A percentile compares a stretch with the other conserved stretches of the same genome.
Conservation (phyloP, 2,888 invertebrate species). For the Sylvicola cinctus region DNA sequence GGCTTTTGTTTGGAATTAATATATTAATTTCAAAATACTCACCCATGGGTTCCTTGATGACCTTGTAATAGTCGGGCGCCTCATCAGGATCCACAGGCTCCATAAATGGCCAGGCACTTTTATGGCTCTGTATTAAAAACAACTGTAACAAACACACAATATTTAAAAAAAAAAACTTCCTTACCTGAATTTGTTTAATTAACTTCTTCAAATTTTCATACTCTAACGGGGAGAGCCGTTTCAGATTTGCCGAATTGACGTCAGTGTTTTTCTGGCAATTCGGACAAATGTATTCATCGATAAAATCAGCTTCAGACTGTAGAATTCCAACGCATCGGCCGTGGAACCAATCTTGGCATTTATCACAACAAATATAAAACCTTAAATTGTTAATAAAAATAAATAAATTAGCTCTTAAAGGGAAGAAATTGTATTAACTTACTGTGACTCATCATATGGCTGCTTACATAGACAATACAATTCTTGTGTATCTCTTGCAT, state of each 20-base stretch:
- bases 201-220: slow-evolving; percentile 66
- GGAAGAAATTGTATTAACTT: slow-evolving; percentile 22
- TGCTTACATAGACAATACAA: slow-evolving; percentile 90
- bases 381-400: slow-evolving; percentile 35
- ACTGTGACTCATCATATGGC: slow-evolving; percentile 95
- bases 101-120: slow-evolving; percentile 96
- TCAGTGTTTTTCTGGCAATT: slow-evolving; percentile 81
- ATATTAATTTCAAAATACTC: slow-evolving; percentile 19
- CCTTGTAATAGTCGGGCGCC: slow-evolving; percentile 92
- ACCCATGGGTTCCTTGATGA: slow-evolving; percentile 94
- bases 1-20: background rate
- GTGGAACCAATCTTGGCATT: slow-evolving; percentile 98
- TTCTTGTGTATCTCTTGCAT: slow-evolving; percentile 73
- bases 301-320: slow-evolving; percentile 82
- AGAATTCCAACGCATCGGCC: slow-evolving; percentile 90
- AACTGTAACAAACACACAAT: slow-evolving; percentile 2
- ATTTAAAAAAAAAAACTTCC: slow-evolving; percentile 4
- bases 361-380: slow-evolving; percentile 98
- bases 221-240: slow-evolving; percentile 57
- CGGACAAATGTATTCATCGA: slow-evolving; percentile 93
- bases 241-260: slow-evolving; percentile 79
- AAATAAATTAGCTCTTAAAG: slow-evolving; percentile 4
- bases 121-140: slow-evolving; percentile 45
- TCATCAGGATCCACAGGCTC: slow-evolving; percentile 91
- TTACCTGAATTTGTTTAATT: slow-evolving; percentile 72